These are phyloP conservation scores for Cuniculus paca DNA, from an alignment of 2,797 vertebrate species.

Conservation along the genomic window DNA sequence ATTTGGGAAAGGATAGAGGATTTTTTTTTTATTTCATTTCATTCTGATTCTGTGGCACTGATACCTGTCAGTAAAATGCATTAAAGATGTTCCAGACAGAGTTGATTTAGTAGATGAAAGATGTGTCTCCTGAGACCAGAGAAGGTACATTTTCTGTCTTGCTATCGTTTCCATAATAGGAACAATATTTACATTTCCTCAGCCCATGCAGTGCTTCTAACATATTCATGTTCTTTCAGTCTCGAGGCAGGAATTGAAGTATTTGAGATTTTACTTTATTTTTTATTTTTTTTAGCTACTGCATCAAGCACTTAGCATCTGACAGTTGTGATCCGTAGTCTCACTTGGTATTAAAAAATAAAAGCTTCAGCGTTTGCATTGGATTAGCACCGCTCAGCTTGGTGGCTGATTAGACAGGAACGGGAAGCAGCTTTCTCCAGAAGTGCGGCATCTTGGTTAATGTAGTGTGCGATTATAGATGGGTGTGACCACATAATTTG, in stretches of 20 bases:
- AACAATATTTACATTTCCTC: conserved; percentile 81
- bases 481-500: conserved; percentile 68
- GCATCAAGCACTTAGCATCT: conserved; percentile 78
- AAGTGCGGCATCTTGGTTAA: conserved; percentile 78
- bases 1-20: neutral
- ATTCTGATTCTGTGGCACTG: conserved; percentile 77
- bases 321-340: conserved; percentile 64
- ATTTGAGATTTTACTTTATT: conserved; percentile 77
- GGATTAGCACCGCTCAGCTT: conserved; percentile 76
- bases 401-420: conserved; percentile 71
- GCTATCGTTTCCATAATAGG: conserved; percentile 77
- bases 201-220: conserved; percentile 72
- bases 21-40: conserved; percentile 65
- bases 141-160: conserved; percentile 80
- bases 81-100: conserved; percentile 81
- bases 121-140: conserved; percentile 74
- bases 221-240: conserved; percentile 63
- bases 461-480: conserved; percentile 71
- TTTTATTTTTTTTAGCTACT: conserved; percentile 76
- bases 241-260: conserved; percentile 79
- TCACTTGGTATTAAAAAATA: conserved; percentile 73
- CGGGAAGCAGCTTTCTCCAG: conserved; percentile 66
- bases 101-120: conserved; percentile 76
- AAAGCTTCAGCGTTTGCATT: conserved; percentile 70
- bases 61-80: conserved; percentile 75